A percentile compares a stretch with the other conserved stretches of the same genome.
Conservation (phyloP, 2,888 invertebrate species). For the Digitonthophagus gazella region DNA sequence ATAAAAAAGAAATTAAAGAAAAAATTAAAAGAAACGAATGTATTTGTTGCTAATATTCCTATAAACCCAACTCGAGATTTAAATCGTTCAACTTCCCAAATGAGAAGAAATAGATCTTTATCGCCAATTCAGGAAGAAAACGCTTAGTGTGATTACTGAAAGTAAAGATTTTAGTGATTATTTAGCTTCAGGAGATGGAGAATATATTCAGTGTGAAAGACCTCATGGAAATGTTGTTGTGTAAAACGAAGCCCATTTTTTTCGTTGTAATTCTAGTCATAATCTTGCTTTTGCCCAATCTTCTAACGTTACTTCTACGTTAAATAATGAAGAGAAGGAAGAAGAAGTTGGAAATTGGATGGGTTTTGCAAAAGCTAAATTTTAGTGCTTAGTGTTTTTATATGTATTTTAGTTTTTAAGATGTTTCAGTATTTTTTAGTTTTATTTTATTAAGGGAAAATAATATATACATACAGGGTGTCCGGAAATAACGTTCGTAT, state of each 20-base stretch:
- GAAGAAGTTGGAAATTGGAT: conserved; percentile 40
- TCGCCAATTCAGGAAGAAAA: conserved; percentile 45
- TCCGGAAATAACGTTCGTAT: no score
- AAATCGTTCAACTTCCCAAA: neutral
- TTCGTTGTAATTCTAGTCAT: conserved; percentile 37
- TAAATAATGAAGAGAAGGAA: neutral
- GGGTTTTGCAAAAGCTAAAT: conserved; percentile 48
- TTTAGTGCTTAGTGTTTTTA: no score
- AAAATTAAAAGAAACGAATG: conserved; percentile 21
- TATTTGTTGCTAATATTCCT: conserved; percentile 47
- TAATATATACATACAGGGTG: no score
- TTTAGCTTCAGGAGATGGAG: conserved; percentile 35
- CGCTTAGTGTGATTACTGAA: conserved; percentile 9
- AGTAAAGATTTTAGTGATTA: conserved; percentile 24
- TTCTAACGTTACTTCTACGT: conserved; percentile 33
- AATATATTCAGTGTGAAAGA: conserved; percentile 32
- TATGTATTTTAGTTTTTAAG: no score
- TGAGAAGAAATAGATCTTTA: conserved; percentile 27
- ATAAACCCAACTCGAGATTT: conserved; percentile 42
- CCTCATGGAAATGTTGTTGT: conserved; percentile 38
- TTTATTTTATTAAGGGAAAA: no score
- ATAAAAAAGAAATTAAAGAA: conserved; percentile 31
- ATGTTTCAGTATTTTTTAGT: no score
- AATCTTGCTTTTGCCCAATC: conserved; percentile 37
- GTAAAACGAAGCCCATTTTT: conserved; percentile 41